A percentile compares a stretch with the other conserved stretches of the same genome.
phyloP scores from a whole-genome alignment of 2,888 invertebrate genomes.

The Anaspis maculata region DNA sequence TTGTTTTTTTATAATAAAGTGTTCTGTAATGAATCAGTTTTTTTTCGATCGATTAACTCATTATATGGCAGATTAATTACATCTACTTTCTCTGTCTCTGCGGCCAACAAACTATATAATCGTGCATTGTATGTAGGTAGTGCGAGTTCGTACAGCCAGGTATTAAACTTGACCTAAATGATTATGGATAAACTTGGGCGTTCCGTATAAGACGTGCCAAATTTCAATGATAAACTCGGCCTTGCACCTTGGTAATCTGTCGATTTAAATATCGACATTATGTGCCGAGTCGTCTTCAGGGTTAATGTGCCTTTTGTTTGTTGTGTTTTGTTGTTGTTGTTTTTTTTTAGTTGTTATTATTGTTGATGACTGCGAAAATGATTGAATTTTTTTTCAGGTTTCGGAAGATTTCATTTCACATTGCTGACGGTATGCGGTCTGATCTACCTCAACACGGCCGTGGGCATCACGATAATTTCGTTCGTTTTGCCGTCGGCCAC shows the following conservation, averaged over 20 bases:
- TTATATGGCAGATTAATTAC: too few relatives aligned
- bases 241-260: slow-evolving; percentile 11
- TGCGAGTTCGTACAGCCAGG: too few relatives aligned
- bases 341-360: too few relatives aligned
- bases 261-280: slow-evolving; percentile 1
- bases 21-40: too few relatives aligned
- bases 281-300: slow-evolving; percentile 3
- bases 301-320: too few relatives aligned
- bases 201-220: slow-evolving; percentile 15
- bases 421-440: slow-evolving; percentile 68
- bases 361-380: too few relatives aligned
- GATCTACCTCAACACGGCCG: slow-evolving; percentile 75
- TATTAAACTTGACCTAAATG: slow-evolving; percentile 24
- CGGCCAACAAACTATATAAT: too few relatives aligned
- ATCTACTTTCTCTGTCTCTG: too few relatives aligned
- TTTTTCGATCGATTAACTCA: too few relatives aligned
- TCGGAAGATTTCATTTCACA: slow-evolving; percentile 74
- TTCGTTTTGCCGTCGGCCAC: slow-evolving; percentile 77
- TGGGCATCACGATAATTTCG: slow-evolving; percentile 72
- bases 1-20: too few relatives aligned
- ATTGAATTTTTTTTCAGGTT: slow-evolving; percentile 56
- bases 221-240: slow-evolving; percentile 20
- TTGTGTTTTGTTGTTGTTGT: too few relatives aligned
- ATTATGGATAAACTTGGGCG: slow-evolving; percentile 12
- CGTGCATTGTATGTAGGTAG: too few relatives aligned